Evolutionary conservation across 2,888 invertebrate species (phyloP), one percentile per base, ranked within the genome.

Genomic region (Stenolophus ochropezus): DNA sequence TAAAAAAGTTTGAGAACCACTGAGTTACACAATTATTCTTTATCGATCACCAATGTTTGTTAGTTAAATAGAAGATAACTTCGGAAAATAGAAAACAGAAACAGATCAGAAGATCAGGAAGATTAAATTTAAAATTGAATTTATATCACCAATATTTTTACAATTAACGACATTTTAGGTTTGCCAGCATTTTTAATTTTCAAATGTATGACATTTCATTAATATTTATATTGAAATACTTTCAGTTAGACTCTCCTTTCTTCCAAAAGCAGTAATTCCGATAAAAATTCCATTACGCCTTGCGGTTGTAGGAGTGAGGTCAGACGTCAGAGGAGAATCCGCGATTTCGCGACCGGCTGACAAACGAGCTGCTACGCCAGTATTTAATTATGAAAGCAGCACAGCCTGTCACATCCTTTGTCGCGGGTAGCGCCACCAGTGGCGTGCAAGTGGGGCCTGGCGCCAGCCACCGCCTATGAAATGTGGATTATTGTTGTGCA

Each of bases 311-410:
- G 61, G 61, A 61, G 61, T 61, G 23, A 61, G 61, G 61, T 61
- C 61, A n/a, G n/a, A n/a, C n/a, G n/a, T n/a, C n/a, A 61, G 61
- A 56, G 8, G 56, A 6, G 33, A 42, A 56, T 20, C 20, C 20
- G 56, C 56, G 56, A 61, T 61, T 61, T 61, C 61, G 61, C 61
- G 61, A 61, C n/a, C 23, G 58, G 1, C 11, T 61, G 61, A 61
- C 25, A 61, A 61, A 61, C 61, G 61, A 25, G n/a, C 61, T 25
- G 61, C n/a, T 61, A 25, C 61, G 61, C 61, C 61, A 61, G 61
- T 61, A 25, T 61, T 61, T 61, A 61, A 61, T 61, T 61, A 61
- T 61, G 61, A 61, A 61, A 61, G 61, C 61, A 61, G 61, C 61
- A 61, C 61, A 25, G 61, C 61, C 61, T 21, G 56, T 2, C 61